Evolutionary conservation across 2,888 invertebrate genomes (phyloP).

Genomic region (Perdita meconis): DNA sequence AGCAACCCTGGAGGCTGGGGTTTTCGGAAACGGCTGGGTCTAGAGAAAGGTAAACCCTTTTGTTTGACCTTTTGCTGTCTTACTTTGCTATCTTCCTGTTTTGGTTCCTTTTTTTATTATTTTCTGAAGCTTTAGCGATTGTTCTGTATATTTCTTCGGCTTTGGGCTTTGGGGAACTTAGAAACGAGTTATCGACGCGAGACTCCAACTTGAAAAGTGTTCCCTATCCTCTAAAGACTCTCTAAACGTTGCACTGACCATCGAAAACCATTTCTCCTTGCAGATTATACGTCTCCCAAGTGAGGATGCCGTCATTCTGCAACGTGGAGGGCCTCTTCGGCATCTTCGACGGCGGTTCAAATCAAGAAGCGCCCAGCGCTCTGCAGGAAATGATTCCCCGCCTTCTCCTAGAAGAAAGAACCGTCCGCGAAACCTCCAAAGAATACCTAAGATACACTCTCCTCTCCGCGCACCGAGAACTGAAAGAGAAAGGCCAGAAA

Average conservation of each 20-base stretch:
- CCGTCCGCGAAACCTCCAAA: constrained; percentile 91
- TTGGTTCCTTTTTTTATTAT: too few relatives aligned
- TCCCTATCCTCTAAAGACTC: too few relatives aligned
- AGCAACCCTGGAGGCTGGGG: constrained; percentile 91
- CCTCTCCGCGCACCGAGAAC: constrained; percentile 91
- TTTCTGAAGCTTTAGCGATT: too few relatives aligned
- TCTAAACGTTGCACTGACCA: neutral
- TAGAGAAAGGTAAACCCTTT: constrained; percentile 87
- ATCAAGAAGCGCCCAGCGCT: constrained; percentile 88
- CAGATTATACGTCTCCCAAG: constrained; percentile 91
- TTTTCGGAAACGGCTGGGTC: constrained; percentile 94
- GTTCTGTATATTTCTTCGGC: too few relatives aligned
- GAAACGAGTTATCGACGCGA: too few relatives aligned
- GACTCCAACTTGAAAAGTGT: too few relatives aligned
- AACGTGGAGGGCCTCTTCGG: constrained; percentile 93
- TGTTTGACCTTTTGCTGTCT: too few relatives aligned
- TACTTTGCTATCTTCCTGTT: too few relatives aligned
- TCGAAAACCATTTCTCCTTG: neutral
- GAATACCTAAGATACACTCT: constrained; percentile 95
- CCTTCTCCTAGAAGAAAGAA: constrained; percentile 91
- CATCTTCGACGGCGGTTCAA: constrained; percentile 92
- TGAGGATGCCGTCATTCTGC: constrained; percentile 91
- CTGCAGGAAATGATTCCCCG: constrained; percentile 91
- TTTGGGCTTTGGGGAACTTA: too few relatives aligned
- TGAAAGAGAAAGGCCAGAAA: constrained; percentile 90